phyloP scores from a whole-genome alignment of 2,113 vertebrate genomes.

The Apodemus sylvaticus region DNA sequence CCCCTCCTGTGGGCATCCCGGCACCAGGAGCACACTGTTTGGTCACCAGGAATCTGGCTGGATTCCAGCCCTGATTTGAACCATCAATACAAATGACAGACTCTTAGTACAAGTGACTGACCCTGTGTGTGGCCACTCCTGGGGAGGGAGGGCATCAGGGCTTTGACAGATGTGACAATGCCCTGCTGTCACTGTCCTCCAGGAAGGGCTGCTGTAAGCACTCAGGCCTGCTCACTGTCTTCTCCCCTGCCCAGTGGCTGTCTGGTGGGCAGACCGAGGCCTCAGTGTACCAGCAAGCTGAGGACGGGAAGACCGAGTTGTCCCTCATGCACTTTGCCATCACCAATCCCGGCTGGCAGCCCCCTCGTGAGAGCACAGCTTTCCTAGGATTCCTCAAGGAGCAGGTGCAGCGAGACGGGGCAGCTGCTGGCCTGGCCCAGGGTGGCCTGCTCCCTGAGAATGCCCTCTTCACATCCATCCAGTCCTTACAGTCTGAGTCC shows the following conservation, averaged over 20 bases:
- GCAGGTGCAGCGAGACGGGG: constrained; percentile 94
- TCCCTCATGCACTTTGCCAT: constrained; percentile 99
- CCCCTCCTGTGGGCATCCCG: not conserved
- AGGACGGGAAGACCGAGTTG: constrained; percentile 97
- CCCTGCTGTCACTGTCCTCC: not conserved
- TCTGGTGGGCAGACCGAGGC: constrained; percentile 97
- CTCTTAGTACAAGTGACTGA: not conserved
- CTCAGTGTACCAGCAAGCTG: constrained; percentile 98
- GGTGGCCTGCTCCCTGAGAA: constrained; percentile 89
- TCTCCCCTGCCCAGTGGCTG: constrained; percentile 90
- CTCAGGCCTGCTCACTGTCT: not conserved
- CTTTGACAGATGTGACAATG: not conserved
- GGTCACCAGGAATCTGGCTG: not conserved
- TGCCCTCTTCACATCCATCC: constrained; percentile 90
- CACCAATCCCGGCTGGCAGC: constrained; percentile 98
- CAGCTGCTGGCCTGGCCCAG: constrained; percentile 82
- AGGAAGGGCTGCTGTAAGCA: not conserved
- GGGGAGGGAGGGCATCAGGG: not conserved
- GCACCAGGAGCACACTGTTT: not conserved
- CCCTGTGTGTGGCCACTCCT: not conserved
- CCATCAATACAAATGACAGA: not conserved
- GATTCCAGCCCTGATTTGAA: constrained; percentile 21
- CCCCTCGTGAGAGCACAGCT: constrained; percentile 95
- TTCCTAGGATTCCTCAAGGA: constrained; percentile 98
- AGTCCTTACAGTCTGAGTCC: constrained; percentile 91